Conservation (phyloP, 2,797 vertebrate species). For the Gallinago solitaria region DNA sequence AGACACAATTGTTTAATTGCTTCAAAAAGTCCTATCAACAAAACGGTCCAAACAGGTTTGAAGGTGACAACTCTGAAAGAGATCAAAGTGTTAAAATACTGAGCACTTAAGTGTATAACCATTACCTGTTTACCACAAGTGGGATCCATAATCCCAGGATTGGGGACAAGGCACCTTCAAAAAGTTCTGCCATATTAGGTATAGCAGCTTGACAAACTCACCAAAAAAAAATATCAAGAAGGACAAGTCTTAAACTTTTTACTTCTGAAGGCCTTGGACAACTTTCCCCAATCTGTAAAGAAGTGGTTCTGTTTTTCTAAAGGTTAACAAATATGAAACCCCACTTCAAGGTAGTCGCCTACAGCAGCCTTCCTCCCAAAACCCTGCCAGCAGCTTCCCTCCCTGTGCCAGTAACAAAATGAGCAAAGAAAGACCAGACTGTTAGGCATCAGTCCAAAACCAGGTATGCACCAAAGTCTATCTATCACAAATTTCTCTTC, state of each 20-base stretch:
- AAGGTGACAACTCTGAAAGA: background rate
- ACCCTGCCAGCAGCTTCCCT: background rate
- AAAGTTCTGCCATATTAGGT: background rate
- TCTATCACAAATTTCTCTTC: background rate
- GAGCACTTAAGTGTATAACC: background rate
- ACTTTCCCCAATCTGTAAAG: background rate
- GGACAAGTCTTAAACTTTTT: background rate
- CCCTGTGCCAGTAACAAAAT: background rate
- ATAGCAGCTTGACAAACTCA: background rate
- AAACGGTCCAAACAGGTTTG: background rate
- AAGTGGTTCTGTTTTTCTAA: background rate
- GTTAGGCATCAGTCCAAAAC: background rate
- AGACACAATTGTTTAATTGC: background rate
- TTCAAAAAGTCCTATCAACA: background rate
- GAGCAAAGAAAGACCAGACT: background rate
- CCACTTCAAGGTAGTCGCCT: background rate
- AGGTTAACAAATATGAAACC: background rate
- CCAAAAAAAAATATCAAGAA: background rate
- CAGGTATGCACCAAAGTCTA: background rate
- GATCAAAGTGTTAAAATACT: background rate
- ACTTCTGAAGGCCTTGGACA: background rate
- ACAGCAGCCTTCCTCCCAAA: background rate
- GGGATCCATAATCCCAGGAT: background rate
- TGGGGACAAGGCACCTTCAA: background rate
- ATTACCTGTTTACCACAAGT: background rate